A percentile compares a stretch with the other conserved stretches of the same genome.
Conservation (phyloP, 1,140 invertebrate genomes). For the Pseudoatta argentina region DNA sequence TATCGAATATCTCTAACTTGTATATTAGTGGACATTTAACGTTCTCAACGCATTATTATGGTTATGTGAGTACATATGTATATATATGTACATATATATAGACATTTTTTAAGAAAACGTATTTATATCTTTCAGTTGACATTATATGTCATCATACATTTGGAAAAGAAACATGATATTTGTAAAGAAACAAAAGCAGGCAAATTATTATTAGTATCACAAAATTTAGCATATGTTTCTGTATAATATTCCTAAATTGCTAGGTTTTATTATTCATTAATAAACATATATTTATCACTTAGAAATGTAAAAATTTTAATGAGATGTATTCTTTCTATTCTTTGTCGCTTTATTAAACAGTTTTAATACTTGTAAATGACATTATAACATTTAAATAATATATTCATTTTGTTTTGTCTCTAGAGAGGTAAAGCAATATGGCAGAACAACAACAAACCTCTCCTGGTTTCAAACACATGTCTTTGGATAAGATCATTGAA, state of each 20-base stretch:
- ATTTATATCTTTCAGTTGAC: constrained; percentile 39
- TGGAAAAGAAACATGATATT: not conserved
- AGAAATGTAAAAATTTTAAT: not conserved
- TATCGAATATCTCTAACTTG: constrained; percentile 3
- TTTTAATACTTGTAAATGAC: not conserved
- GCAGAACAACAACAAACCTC: constrained; percentile 80
- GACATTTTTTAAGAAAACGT: constrained; percentile 50
- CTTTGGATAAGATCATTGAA: constrained; percentile 89
- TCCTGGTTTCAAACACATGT: constrained; percentile 80
- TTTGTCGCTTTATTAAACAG: not conserved
- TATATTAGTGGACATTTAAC: not conserved
- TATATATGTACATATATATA: not conserved
- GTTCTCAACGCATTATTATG: not conserved
- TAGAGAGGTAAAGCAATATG: constrained; percentile 76
- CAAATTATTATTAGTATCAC: not conserved
- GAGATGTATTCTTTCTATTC: not conserved
- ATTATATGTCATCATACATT: not conserved
- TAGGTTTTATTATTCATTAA: not conserved
- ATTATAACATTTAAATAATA: not conserved
- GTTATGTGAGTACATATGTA: constrained; percentile 25
- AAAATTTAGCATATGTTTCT: not conserved
- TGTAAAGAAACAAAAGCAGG: not conserved
- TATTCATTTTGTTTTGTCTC: not conserved
- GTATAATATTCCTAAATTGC: not conserved
- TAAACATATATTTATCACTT: not conserved